Base-by-base conservation (phyloP, 1,140 invertebrate species). In the Calephelis nemesis region DNA sequence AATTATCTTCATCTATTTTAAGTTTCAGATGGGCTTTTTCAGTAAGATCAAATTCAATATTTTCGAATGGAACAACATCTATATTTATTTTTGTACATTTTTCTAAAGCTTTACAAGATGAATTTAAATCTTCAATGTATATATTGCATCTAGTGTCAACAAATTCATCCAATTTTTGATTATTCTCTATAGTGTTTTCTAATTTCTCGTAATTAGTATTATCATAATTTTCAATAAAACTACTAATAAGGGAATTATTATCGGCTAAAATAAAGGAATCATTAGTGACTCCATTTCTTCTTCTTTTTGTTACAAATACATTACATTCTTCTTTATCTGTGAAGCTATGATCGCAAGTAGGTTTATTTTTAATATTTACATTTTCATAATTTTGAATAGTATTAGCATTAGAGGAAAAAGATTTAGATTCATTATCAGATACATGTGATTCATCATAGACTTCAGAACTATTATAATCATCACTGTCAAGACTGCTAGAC, bases 291-390 rank as follows among this genome's bases (percentile, higher is more conserved):
- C 78, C 74, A 77, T 83, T 85, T 63, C 78, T 71, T 78, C 79
- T 81, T 77, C 86, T 83, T 19, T 81, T 88, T 58, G 85, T 90
- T 10, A 90, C 86, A 82, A 83, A 88, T 73, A 81, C 83, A 65
- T 52, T 52, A 66, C 49, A 71, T n/a, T 69, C 66, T 30, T 73
- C 69, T 49, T 71, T 66, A 72, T 66, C 52, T 54, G 13, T 42
- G 10, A 58, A 58, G 12, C 19, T 58, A 39, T 12, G 19, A 7
- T 45, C 10, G 64, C 6, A 19, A 58, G 40, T 54, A 50, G 52
- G 12, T 70, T 7, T n/a, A 50, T 39, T 42, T 48, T 49, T 30
- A 47, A 12, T 63, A 58, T 58, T 66, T 50, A 60, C 45, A 47
- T 4, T 42, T 19, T 58, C 15, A 47, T 42, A 13, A 47, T 58